phyloP scores from a whole-genome alignment of 35 echinoderm and acorn worm genomes.

The Lytechinus pictus region DNA sequence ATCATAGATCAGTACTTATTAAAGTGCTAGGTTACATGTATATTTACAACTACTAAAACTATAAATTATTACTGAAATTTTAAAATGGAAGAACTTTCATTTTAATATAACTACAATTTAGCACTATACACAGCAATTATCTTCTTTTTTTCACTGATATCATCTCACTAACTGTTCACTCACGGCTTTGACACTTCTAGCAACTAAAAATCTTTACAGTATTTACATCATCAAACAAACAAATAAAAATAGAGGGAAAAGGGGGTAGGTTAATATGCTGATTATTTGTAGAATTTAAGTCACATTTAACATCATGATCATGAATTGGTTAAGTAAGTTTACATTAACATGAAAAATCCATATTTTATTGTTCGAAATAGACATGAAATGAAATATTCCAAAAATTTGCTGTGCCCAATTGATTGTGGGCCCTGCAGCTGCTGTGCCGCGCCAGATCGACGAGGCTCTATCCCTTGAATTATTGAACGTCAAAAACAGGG shows the following conservation, averaged over 20 bases:
- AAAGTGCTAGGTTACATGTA: background rate
- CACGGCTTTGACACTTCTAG: background rate
- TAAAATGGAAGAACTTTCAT: constrained; percentile 8
- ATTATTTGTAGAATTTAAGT: background rate
- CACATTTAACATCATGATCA: background rate
- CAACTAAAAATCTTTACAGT: background rate
- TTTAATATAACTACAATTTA: background rate
- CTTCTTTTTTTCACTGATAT: background rate
- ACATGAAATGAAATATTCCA: too few species aligned
- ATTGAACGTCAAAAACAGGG: too few species aligned
- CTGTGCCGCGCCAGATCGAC: too few species aligned
- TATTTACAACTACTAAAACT: background rate
- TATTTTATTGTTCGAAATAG: too few species aligned
- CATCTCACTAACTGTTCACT: background rate
- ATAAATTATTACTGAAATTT: background rate
- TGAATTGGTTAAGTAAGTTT: too few species aligned
- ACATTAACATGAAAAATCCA: too few species aligned
- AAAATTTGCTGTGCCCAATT: too few species aligned
- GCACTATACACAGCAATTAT: background rate
- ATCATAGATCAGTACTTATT: background rate
- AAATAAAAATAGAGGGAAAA: background rate
- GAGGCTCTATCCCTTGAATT: too few species aligned
- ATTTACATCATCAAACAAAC: background rate
- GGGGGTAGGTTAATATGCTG: background rate
- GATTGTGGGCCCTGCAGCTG: too few species aligned